Evolutionary conservation across 2,888 invertebrate species (phyloP), one percentile per base, ranked within the genome.

Genomic region (Parasteatoda lunata): DNA sequence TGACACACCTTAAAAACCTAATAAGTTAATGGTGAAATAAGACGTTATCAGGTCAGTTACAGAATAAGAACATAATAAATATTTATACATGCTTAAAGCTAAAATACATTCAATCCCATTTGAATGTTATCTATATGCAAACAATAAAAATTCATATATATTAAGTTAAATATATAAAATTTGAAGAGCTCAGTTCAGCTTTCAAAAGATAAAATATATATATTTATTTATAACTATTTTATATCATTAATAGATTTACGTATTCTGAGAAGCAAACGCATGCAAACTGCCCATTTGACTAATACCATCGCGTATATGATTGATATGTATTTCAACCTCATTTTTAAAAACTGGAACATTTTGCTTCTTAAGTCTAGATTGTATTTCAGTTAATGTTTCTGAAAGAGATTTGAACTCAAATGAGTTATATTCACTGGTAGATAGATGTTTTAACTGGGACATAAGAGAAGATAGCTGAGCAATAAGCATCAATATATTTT

Each of bases 391-490:
- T 93, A 98, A 95, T 66, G 98, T 97, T 45, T 97, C 97, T 92
- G 97, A 96, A 70, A 97, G 93, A 45, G 97, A 96, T 92, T 96
- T 96, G 80, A 98, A 93, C 91, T 98, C 97, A 92, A 97, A 97
- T 3, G 97, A 96, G 92, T 96, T 97, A 91, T 92, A 90, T 81
- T 92, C 92, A 90, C 91, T 92, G 80, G 92, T 92, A n/a, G 92
- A 91, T 89, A 93, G 91, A 68, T 91, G 91, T 92, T 89, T 89
- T 52, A 97, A 95, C 93, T 97, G 97, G 75, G 97, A 93, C 94
- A 98, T 95, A 54, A 98, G 93, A 2, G 97, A 97, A 30, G 97
- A 96, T 76, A 98, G 93, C 92, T 96, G 96, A 79, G 96, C 96
- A 45, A 98, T 95, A 82, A 98, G 93, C 89, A 95, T 95, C 88